Conservation (phyloP, 2,888 invertebrate genomes). For the Taphrorychus bicolor region DNA sequence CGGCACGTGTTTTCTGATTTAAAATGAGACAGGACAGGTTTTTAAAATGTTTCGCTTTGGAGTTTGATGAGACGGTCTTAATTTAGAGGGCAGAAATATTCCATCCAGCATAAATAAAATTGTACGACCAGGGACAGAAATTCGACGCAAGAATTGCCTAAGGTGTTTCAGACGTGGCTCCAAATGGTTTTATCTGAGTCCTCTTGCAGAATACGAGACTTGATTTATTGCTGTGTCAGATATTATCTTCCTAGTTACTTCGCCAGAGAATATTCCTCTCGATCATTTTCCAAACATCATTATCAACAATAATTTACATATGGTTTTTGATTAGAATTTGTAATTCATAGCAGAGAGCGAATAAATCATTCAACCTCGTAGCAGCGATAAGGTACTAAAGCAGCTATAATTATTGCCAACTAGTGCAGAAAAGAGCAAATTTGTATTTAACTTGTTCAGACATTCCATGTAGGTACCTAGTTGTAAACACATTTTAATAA, state of each 20-base stretch:
- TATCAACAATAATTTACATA: slow-evolving; percentile 50
- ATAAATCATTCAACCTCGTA: background rate
- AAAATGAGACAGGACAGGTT: background rate
- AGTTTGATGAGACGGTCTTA: slow-evolving; percentile 28
- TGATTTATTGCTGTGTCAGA: slow-evolving; percentile 58
- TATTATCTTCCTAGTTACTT: slow-evolving; percentile 58
- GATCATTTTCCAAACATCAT: slow-evolving; percentile 50
- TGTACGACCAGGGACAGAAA: slow-evolving; percentile 54
- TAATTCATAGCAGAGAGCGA: background rate
- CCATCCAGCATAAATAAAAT: slow-evolving; percentile 57
- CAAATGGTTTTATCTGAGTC: slow-evolving; percentile 40
- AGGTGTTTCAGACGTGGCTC: slow-evolving; percentile 57
- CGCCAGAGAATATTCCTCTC: slow-evolving; percentile 45
- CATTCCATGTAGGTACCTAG: background rate
- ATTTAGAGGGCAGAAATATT: slow-evolving; percentile 55
- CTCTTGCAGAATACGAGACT: slow-evolving; percentile 56
- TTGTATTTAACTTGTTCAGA: background rate
- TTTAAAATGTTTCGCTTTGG: background rate
- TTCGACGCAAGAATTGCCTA: slow-evolving; percentile 57
- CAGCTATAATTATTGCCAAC: background rate
- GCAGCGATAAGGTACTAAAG: background rate
- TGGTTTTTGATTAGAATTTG: slow-evolving; percentile 3
- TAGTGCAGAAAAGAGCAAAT: background rate
- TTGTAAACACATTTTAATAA: background rate
- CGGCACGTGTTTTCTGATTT: background rate